Evolutionary conservation across 2,797 vertebrate species (phyloP).

Genomic region (Eulemur rubriventer): DNA sequence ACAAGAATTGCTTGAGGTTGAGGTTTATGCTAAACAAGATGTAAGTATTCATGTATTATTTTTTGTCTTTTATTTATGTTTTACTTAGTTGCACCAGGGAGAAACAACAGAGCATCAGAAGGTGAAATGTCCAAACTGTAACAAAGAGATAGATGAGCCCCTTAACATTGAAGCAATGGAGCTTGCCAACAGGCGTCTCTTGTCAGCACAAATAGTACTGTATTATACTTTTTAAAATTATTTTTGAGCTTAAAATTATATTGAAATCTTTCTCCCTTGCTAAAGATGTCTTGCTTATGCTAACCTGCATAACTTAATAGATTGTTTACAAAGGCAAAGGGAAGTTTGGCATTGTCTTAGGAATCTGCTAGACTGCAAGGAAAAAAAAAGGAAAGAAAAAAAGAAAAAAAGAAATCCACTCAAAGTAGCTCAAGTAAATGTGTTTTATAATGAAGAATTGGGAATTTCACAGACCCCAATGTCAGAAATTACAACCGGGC

Average conservation of each 20-base stretch:
- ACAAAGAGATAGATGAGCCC: constrained; percentile 63
- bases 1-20: neutral
- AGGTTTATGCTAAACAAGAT: neutral
- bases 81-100: constrained; percentile 59
- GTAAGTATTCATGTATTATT: neutral
- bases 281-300: neutral
- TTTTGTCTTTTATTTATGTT: constrained; percentile 30
- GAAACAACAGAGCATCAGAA: constrained; percentile 57
- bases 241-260: neutral
- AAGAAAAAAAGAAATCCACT: neutral
- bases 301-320: neutral
- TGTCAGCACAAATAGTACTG: constrained; percentile 71
- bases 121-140: constrained; percentile 69
- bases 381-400: neutral
- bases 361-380: neutral
- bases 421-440: neutral
- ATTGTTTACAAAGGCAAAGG: neutral
- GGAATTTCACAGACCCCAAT: neutral
- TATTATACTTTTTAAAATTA: neutral
- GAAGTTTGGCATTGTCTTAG: neutral
- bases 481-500: neutral
- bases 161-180: constrained; percentile 70
- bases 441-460: constrained; percentile 15
- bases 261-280: neutral
- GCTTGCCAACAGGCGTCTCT: constrained; percentile 70